A percentile compares a stretch with the other conserved stretches of the same genome.
Evolutionary conservation across 2,113 vertebrate genomes (phyloP).

Genomic region (Phasianus colchicus): DNA sequence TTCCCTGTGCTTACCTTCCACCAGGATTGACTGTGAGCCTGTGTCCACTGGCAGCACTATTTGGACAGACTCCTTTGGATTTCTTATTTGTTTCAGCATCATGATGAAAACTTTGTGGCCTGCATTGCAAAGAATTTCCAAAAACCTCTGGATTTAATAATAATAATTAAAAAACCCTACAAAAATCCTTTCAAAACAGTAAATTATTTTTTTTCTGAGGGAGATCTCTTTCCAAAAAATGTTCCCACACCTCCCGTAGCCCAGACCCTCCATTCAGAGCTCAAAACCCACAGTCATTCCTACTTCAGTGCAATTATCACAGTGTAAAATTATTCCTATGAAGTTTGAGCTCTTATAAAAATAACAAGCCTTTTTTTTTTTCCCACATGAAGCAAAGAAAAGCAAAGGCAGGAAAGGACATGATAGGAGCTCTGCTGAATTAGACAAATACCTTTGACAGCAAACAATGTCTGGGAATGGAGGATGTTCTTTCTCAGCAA

Average conservation of each 20-base stretch:
- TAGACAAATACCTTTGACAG: neutral
- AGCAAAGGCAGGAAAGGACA: neutral
- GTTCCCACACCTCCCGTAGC: neutral
- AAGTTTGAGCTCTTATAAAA: neutral
- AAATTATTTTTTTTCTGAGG: neutral
- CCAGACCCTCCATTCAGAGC: neutral
- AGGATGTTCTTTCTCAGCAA: neutral
- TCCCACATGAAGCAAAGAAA: neutral
- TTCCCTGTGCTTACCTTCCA: neutral
- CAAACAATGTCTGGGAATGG: neutral
- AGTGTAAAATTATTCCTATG: neutral
- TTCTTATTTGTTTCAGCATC: neutral
- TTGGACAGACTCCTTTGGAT: neutral
- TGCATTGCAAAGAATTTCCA: neutral
- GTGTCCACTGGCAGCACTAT: neutral
- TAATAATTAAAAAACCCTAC: accelerated
- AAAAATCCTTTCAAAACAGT: neutral
- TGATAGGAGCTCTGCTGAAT: neutral
- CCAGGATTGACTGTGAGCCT: neutral
- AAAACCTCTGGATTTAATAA: slow-evolving; percentile 5
- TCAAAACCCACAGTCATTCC: neutral
- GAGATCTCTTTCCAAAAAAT: neutral
- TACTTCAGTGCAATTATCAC: neutral
- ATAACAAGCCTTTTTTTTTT: neutral
- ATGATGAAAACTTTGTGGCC: neutral